These are phyloP conservation scores for Parus major DNA, from an alignment of 2,113 vertebrate genomes.

Conservation along the genomic window DNA sequence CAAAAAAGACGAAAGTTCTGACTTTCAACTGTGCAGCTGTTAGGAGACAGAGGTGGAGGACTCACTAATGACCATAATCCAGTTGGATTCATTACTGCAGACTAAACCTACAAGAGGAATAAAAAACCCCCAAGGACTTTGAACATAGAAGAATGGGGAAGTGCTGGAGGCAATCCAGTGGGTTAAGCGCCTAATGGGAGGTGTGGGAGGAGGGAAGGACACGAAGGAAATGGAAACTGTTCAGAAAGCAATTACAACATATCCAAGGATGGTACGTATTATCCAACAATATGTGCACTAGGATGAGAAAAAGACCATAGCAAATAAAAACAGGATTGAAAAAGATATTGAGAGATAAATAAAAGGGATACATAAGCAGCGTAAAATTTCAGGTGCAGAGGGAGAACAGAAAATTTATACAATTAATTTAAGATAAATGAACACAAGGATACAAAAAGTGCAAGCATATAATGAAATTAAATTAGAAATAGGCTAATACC, in stretches of 20 bases:
- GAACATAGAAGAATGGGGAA: constrained; percentile 57
- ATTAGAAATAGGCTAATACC: background rate
- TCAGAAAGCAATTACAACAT: constrained; percentile 72
- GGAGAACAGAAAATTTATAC: constrained; percentile 16
- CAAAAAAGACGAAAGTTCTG: constrained; percentile 28
- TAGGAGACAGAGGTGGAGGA: constrained; percentile 48
- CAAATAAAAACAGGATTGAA: constrained; percentile 54
- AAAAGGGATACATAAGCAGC: background rate
- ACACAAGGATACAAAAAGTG: constrained; percentile 32
- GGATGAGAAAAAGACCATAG: constrained; percentile 36
- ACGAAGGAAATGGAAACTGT: constrained; percentile 59
- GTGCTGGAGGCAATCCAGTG: constrained; percentile 54
- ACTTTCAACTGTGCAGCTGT: constrained; percentile 54
- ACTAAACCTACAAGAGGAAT: constrained; percentile 48
- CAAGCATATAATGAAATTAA: constrained; percentile 47
- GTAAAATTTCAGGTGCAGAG: background rate
- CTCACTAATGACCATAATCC: constrained; percentile 67
- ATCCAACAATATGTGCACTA: constrained; percentile 44
- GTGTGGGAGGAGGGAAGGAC: constrained; percentile 43
- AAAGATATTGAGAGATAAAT: constrained; percentile 69
- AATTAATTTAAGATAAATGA: constrained; percentile 33
- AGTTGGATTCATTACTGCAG: constrained; percentile 60
- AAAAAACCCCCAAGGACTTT: constrained; percentile 25
- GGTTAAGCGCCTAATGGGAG: constrained; percentile 44
- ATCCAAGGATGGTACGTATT: constrained; percentile 56